Evolutionary conservation across 2,797 vertebrate genomes (phyloP), one percentile per base, ranked within the genome.

Genomic region (Taenioides sp.): DNA sequence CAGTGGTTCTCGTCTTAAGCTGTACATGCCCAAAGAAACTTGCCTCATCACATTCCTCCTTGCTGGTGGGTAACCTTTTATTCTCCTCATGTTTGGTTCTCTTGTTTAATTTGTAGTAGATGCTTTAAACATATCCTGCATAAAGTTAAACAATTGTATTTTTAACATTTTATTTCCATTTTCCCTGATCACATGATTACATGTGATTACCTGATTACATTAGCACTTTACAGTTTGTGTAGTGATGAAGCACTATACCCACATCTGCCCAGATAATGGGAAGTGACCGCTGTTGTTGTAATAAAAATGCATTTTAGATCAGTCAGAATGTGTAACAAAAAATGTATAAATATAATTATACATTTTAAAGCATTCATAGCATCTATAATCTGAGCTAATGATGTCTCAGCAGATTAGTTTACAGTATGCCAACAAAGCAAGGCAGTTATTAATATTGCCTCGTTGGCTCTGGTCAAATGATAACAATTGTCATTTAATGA

Each of bases 41-140:
- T 99, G 97, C 88, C 96, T 99, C 78, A 98, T 99, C 93, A 99
- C 98, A 64, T 99, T 99, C 92, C 93, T 99, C 71, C 95, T 99
- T 0, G 98, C 97, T 2, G 98, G 98, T 98, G 84, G 89, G 95
- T 89, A 59, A 43, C 20, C 62, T 68, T 67, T 22, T 71, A 49
- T 68, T 18, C 72, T 61, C 6, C 37, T 43, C 14, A 47, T 47
- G 14, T 55, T 72, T 64, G 68, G 17, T 81, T 50, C 54, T 63
- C 52, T 34, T 18, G 27, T 65, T 11, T 28, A 20, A 63, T 63
- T 63, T 23, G 10, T 40, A 14, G 34, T 16, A 37, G 10, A 22
- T 34, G 27, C 16, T 4, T 59, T 67, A n/a, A 9, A 43, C 40
- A n/a, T 54, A 22, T 0, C 9, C 52, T 55, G n/a, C 3, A 3